Evolutionary conservation across 2,888 invertebrate species (phyloP), one percentile per base, ranked within the genome.

Genomic region (Pyrochroa serraticornis): DNA sequence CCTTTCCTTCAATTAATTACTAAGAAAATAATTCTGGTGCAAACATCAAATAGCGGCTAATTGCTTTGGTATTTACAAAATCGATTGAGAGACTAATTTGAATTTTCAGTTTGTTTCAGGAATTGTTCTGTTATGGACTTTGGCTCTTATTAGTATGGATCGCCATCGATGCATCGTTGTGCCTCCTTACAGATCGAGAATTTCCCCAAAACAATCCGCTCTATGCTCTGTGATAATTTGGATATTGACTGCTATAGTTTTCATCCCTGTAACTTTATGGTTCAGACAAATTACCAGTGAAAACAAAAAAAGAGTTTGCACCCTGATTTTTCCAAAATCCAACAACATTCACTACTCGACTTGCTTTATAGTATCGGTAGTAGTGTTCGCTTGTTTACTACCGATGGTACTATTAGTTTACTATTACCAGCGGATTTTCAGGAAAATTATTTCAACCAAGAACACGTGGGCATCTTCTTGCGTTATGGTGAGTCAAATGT

Each of bases 71-170:
- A 22, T 22, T 22, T 22, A 22, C 37, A 37, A 37, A 37, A 9
- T 9, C n/a, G 13, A 37, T 12, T 37, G 1, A 5, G 2, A 37
- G n/a, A 7, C 13, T 37, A 37, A 37, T 13, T 8, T n/a, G 9
- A 57, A 64, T 39, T 77, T 78, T 35, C 77, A 84, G 85, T 82
- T 84, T 58, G 83, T 84, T 7, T 83, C 84, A 66, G 84, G 83
- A 13, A 82, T 83, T 54, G 83, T 84, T 30, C 77, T 85, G 6
- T 77, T 84, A 31, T 85, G 85, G 85, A 84, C 84, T 1, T 69
- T 84, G 42, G 83, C 84, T 8, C 74, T 83, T 49, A 84, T 85
- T 74, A 83, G 83, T 60, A 82, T 83, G 75, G 84, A 84, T 71
- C 77, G 84, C 14, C 80, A 84, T 67, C 77, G 82, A 12, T 85